Evolutionary conservation across 2,888 invertebrate genomes (phyloP).

Genomic region (Onthophagus sagittarius): DNA sequence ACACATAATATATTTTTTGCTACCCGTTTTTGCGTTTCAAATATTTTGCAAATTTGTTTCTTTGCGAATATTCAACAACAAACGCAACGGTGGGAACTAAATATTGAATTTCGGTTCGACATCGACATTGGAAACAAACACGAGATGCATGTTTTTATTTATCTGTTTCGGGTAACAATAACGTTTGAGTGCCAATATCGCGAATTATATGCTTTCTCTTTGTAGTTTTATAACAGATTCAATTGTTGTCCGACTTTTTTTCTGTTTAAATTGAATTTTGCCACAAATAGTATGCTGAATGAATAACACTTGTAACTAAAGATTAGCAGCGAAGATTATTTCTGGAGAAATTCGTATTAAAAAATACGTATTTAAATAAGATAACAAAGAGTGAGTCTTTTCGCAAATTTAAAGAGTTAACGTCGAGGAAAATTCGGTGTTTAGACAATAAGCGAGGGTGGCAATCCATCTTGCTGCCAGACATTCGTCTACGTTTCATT

Average conservation of each 20-base stretch:
- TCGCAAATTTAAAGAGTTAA: constrained; percentile 31
- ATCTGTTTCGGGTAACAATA: neutral
- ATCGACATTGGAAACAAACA: neutral
- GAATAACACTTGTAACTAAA: neutral
- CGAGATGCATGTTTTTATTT: neutral
- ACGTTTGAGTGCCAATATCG: neutral
- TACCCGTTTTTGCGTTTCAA: neutral
- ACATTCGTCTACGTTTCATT: constrained; percentile 40
- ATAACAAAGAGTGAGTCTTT: constrained; percentile 21
- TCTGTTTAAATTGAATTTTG: neutral
- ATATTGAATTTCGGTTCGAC: neutral
- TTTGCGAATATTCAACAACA: neutral
- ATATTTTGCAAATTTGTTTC: neutral
- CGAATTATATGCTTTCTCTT: neutral
- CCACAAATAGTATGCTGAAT: neutral
- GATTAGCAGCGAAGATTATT: neutral
- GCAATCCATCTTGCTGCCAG: constrained; percentile 40
- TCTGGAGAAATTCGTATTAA: constrained; percentile 15
- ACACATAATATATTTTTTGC: neutral
- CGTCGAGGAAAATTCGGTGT: constrained; percentile 31
- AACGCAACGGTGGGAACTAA: neutral
- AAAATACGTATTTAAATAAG: constrained; percentile 21
- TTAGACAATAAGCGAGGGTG: constrained; percentile 40
- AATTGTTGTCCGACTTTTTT: neutral
- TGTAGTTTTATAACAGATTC: neutral